Base-by-base conservation (phyloP, 2,797 vertebrate species). In the Enteromius viviparus region DNA sequence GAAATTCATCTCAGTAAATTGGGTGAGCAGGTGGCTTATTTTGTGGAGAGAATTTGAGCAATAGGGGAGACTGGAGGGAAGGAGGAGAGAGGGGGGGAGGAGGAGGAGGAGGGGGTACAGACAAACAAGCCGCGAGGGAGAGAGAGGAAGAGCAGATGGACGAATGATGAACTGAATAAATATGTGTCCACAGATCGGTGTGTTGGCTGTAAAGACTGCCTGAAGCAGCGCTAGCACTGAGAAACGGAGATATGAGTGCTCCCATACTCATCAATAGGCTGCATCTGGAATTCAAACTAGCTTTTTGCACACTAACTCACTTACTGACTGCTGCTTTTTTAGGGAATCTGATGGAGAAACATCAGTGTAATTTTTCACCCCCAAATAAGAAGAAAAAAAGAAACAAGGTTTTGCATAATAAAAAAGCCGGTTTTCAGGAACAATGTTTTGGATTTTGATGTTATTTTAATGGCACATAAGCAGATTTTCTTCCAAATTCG, bases 21-120 rank as follows among this genome's bases (percentile, higher is more conserved):
- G 88, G 87, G 89, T 77, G 89, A 92, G 89, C 91, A 91, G 91
- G 90, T 89, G 91, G 89, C 87, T 87, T 90, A 90, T 91, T 90
- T 85, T 86, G 87, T 80, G 58, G 80, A 84, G 84, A 60, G 84
- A 76, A 76, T 60, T 80, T 83, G 37, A 60, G 64, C 49, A 79
- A 80, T 47, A 64, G 45, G 55, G 14, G 70, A 78, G 51, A 85
- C 26, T 40, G 34, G 62, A 64, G 78, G 68, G 47, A 72, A 86
- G 84, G 68, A 82, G 69, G 66, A 76, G 53, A 81, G 74, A 37
- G 58, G 66, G 11, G 64, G 55, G 64, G 55, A 47, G 7, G 37
- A 12, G 8, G 21, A 34, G 58, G 11, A 12, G 8, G 21, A 34
- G 58, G 11, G 55, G 60, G 55, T 37, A 32, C 40, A 34, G 76